Evolutionary conservation across 35 echinoderm and acorn worm genomes (phyloP).

Genomic region (Chiridota heheva): DNA sequence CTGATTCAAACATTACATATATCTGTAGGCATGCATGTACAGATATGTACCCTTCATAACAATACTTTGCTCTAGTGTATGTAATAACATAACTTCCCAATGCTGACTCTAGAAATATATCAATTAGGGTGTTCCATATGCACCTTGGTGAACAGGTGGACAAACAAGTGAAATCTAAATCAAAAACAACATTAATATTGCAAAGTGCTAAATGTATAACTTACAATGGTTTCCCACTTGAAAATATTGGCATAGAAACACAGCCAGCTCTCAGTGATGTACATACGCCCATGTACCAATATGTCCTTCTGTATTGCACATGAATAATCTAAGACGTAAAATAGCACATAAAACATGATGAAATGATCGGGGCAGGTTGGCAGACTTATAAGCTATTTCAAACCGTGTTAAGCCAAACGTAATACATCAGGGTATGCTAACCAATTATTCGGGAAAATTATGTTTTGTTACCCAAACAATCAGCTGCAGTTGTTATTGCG

Average conservation of each 20-base stretch:
- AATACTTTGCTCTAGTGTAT: no score
- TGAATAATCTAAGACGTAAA: conserved; percentile 74
- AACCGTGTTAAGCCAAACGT: background rate
- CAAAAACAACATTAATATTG: no score
- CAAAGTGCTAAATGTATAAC: conserved; percentile 8
- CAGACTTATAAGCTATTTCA: background rate
- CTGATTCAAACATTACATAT: no score
- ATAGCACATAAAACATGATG: background rate
- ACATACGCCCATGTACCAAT: conserved; percentile 91
- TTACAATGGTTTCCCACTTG: conserved; percentile 94
- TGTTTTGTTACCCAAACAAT: background rate
- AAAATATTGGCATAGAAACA: conserved; percentile 99
- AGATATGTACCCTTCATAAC: no score
- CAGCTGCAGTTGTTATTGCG: background rate
- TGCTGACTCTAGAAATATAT: no score
- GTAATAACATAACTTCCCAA: no score
- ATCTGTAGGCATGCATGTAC: no score
- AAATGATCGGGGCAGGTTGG: no score
- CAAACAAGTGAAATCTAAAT: no score
- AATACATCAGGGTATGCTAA: background rate
- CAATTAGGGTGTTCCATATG: no score
- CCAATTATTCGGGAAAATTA: background rate
- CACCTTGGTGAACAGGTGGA: no score
- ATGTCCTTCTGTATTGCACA: conserved; percentile 99
- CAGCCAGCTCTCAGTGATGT: conserved; percentile 88